Conservation (phyloP, 2,797 vertebrate genomes). For the Amazonetta brasiliensis region DNA sequence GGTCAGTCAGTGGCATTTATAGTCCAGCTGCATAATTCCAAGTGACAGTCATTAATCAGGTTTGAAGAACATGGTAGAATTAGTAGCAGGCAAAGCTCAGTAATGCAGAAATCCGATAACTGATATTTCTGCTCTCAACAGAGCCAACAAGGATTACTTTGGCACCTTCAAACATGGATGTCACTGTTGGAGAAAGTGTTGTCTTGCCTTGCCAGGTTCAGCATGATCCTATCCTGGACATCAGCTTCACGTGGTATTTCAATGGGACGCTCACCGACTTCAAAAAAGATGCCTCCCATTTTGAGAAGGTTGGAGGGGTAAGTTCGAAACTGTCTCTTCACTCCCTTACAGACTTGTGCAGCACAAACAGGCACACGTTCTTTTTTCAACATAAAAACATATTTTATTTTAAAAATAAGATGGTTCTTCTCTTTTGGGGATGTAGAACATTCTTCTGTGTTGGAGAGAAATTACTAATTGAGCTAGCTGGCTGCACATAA, state of each 20-base stretch:
- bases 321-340: constrained; percentile 72
- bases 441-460: background rate
- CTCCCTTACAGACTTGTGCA: background rate
- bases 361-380: background rate
- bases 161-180: constrained; percentile 94
- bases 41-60: background rate
- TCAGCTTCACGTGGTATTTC: constrained; percentile 94
- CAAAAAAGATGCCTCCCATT: constrained; percentile 88
- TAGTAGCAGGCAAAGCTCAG: background rate
- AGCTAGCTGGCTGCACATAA: background rate
- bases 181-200: constrained; percentile 94
- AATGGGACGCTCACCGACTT: constrained; percentile 90
- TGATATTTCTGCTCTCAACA: constrained; percentile 67
- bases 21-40: background rate
- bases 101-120: background rate
- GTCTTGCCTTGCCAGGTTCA: constrained; percentile 94
- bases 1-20: background rate
- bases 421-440: background rate
- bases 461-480: background rate
- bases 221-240: constrained; percentile 90
- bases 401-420: background rate
- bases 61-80: rapidly evolving
- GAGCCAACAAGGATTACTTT: constrained; percentile 93
- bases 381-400: background rate
- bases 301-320: constrained; percentile 95